These are phyloP conservation scores for Oenanthe melanoleuca DNA, from an alignment of 2,113 vertebrate genomes.

Conservation along the genomic window DNA sequence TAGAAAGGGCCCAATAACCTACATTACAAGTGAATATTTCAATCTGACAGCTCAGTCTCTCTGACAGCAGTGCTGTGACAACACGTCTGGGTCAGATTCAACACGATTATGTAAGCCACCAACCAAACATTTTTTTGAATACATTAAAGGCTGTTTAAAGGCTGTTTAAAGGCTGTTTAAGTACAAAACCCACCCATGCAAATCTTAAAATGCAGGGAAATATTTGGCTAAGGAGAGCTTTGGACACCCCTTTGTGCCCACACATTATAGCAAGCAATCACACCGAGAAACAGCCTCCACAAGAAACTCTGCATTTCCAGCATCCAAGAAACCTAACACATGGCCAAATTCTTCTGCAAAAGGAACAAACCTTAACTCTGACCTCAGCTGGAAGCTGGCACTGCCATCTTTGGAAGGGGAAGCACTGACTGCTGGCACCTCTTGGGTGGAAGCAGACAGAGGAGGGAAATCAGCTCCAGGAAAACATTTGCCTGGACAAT, in stretches of 20 bases:
- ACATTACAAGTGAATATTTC: constrained; percentile 57
- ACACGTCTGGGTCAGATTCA: constrained; percentile 69
- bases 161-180: constrained; percentile 64
- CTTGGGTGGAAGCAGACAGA: neutral
- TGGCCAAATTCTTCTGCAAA: constrained; percentile 23
- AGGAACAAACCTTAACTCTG: constrained; percentile 14
- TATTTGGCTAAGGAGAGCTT: constrained; percentile 62
- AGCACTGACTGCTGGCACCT: neutral
- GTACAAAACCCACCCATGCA: constrained; percentile 70
- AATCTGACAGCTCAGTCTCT: constrained; percentile 65
- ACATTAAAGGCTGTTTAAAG: constrained; percentile 67
- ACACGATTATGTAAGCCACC: constrained; percentile 68
- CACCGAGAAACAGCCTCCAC: constrained; percentile 45
- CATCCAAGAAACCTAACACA: constrained; percentile 37
- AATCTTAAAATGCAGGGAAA: constrained; percentile 65
- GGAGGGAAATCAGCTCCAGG: neutral
- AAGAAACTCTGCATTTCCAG: constrained; percentile 59
- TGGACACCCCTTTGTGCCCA: constrained; percentile 68
- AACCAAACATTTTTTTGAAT: constrained; percentile 66
- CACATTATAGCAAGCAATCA: constrained; percentile 54
- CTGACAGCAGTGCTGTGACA: constrained; percentile 68
- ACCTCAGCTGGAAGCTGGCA: constrained; percentile 50
- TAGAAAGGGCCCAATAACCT: constrained; percentile 60
- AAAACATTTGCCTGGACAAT: neutral
- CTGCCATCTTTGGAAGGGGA: neutral